Evolutionary conservation across 2,797 vertebrate genomes (phyloP).

Genomic region (Hirundo rustica): DNA sequence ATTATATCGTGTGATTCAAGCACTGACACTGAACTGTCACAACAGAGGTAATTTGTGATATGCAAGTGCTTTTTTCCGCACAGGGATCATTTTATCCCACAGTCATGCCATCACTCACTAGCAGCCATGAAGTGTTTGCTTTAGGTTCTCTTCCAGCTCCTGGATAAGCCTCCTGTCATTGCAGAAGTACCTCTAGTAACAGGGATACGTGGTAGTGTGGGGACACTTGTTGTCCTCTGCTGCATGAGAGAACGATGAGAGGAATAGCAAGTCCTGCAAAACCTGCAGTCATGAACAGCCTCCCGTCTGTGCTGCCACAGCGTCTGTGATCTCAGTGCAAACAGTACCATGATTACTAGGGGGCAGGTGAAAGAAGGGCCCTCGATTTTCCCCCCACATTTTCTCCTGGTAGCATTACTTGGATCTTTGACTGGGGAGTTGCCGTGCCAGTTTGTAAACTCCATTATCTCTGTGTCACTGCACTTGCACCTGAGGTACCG

Average conservation of each 20-base stretch:
- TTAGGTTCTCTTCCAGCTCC: not conserved
- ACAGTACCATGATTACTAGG: not conserved
- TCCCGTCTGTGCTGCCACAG: not conserved
- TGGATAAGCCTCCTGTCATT: not conserved
- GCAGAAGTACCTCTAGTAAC: not conserved
- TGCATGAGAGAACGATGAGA: not conserved
- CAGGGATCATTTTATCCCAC: not conserved
- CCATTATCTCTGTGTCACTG: not conserved
- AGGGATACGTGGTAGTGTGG: not conserved
- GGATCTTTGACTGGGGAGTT: not conserved
- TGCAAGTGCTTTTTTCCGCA: not conserved
- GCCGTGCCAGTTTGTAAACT: not conserved
- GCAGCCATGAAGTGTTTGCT: not conserved
- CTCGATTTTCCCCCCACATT: not conserved
- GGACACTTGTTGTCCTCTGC: not conserved
- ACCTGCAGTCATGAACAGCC: not conserved
- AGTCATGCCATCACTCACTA: not conserved
- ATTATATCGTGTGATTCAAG: not conserved
- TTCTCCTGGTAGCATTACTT: not conserved
- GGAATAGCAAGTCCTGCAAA: not conserved
- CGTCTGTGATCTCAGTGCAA: not conserved
- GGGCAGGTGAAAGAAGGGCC: not conserved
- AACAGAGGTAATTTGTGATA: conserved; percentile 27
- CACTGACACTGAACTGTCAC: not conserved
- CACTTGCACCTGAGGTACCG: not conserved